phyloP scores from a whole-genome alignment of 2,888 invertebrate species.

The Phania funesta region DNA sequence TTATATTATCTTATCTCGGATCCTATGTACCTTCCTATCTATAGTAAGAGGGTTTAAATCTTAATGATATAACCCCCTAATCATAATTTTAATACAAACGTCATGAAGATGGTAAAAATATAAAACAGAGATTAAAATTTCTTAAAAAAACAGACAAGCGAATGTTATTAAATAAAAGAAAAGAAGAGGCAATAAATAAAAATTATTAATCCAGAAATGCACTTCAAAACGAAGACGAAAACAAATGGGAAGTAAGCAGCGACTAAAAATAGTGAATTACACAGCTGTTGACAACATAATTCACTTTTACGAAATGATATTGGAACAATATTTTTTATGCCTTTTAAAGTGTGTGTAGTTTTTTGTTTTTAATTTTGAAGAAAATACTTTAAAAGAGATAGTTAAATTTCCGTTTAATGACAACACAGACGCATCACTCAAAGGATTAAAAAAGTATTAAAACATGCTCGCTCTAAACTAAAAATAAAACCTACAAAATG shows the following conservation, averaged over 20 bases:
- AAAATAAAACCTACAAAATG: conserved; percentile 62
- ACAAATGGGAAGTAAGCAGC: background rate
- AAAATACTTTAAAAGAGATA: conserved; percentile 46
- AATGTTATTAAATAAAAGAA: background rate
- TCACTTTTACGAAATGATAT: conserved; percentile 68
- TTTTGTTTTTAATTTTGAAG: background rate
- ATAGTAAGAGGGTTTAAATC: no score
- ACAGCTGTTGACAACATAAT: conserved; percentile 78
- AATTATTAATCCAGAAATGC: conserved; percentile 4
- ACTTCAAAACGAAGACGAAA: background rate
- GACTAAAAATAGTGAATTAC: conserved; percentile 10
- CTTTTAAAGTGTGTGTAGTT: background rate
- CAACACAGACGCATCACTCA: conserved; percentile 50
- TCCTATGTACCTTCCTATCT: no score
- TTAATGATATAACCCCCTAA: no score
- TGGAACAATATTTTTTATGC: background rate
- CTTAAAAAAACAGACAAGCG: no score
- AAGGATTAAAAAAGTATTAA: conserved; percentile 58
- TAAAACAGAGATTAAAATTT: no score
- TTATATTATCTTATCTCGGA: no score
- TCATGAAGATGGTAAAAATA: no score
- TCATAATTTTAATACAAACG: no score
- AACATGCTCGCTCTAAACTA: conserved; percentile 35
- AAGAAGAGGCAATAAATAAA: no score
- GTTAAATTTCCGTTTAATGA: conserved; percentile 4